These are phyloP conservation scores for Buphagus erythrorhynchus DNA, from an alignment of 2,797 vertebrate genomes.

Conservation along the genomic window DNA sequence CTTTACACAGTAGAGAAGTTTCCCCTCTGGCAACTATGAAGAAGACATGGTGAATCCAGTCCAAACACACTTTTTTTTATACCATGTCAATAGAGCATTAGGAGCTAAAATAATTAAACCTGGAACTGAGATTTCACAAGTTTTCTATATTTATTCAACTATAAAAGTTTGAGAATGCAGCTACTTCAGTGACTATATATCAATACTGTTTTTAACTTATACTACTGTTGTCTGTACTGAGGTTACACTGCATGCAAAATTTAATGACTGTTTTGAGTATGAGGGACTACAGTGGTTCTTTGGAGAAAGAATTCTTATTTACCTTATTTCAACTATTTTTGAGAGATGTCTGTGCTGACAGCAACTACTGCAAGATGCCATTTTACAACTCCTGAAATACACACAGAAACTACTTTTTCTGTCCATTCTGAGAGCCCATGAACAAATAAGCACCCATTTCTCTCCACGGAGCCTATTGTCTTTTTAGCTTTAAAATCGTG, in stretches of 20 bases:
- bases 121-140: background rate
- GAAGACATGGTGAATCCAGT: background rate
- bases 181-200: background rate
- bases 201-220: background rate
- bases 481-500: background rate
- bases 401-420: background rate
- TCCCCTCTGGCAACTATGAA: background rate
- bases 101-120: conserved; percentile 19
- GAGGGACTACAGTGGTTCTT: background rate
- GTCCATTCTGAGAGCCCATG: background rate
- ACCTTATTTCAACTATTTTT: background rate
- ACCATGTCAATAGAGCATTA: background rate
- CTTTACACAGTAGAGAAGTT: background rate
- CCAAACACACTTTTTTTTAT: background rate
- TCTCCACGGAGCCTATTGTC: background rate
- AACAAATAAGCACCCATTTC: background rate
- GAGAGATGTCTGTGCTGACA: background rate
- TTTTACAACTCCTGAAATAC: background rate
- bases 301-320: background rate
- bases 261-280: background rate
- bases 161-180: background rate
- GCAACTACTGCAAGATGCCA: background rate
- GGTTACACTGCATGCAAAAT: background rate
- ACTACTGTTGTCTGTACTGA: background rate
- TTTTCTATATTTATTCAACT: background rate